phyloP scores from a whole-genome alignment of 2,113 vertebrate genomes.

The Strigops habroptila region DNA sequence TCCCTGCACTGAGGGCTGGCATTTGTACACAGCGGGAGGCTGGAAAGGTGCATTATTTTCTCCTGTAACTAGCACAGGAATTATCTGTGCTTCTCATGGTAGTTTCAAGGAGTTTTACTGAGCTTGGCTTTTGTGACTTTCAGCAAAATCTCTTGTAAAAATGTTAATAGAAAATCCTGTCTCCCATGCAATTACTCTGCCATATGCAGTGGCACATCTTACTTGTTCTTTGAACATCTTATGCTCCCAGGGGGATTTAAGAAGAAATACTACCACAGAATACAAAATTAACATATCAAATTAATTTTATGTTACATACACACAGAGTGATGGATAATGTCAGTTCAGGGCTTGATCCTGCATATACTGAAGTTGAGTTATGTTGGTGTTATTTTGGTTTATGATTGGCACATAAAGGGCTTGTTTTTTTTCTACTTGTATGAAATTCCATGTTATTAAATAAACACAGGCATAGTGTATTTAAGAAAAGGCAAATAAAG shows the following conservation, averaged over 20 bases:
- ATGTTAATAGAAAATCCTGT: not conserved
- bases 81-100: not conserved
- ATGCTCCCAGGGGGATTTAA: not conserved
- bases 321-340: not conserved
- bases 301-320: not conserved
- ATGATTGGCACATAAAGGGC: not conserved
- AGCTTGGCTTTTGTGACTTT: not conserved
- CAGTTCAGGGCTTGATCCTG: not conserved
- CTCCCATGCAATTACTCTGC: not conserved
- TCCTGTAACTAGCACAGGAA: not conserved
- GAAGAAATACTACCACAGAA: not conserved
- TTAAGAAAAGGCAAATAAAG: not conserved
- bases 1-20: fast-evolving
- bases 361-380: not conserved
- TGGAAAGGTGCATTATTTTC: not conserved
- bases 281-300: slow-evolving; percentile 8
- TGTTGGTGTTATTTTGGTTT: slow-evolving; percentile 5
- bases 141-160: not conserved
- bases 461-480: not conserved
- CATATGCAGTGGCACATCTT: not conserved
- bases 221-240: not conserved
- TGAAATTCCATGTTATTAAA: not conserved
- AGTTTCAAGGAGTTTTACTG: not conserved
- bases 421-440: not conserved
- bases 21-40: not conserved